phyloP scores from a whole-genome alignment of 53 echinoderm and acorn worm species.

The Pentamera pediparva region DNA sequence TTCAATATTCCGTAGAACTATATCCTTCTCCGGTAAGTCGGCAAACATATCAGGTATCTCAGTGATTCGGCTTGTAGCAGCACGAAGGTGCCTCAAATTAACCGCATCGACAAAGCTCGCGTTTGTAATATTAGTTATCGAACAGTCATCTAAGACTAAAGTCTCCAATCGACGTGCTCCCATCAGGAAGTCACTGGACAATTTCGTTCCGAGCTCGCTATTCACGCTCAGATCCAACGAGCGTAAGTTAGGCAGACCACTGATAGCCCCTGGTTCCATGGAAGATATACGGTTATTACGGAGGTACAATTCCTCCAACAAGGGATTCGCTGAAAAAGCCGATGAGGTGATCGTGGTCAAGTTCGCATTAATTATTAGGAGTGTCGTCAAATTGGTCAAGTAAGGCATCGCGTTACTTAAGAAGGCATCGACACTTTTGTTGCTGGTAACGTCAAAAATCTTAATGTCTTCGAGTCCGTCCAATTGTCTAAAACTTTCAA shows the following conservation, averaged over 20 bases:
- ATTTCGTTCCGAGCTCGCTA: not conserved
- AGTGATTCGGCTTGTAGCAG: not conserved
- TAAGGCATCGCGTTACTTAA: not conserved
- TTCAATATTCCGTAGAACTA: not conserved
- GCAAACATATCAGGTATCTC: slow-evolving; percentile 1
- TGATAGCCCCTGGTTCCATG: not conserved
- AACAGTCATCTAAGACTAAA: not conserved
- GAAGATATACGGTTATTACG: not conserved
- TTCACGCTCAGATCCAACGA: not conserved
- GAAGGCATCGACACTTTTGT: not conserved
- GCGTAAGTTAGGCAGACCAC: not conserved
- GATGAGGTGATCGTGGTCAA: too few species aligned
- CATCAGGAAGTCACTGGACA: not conserved
- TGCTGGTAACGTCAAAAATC: not conserved
- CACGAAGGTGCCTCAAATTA: not conserved
- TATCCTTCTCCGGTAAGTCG: not conserved
- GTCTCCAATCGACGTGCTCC: not conserved
- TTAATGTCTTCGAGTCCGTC: not conserved
- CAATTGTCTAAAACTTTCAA: not conserved
- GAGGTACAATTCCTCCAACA: not conserved
- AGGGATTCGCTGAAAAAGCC: not conserved
- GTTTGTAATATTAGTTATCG: not conserved
- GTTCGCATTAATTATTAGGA: not conserved
- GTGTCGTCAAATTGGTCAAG: not conserved
- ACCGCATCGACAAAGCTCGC: not conserved